Base-by-base conservation (phyloP, 2,797 vertebrate species). In the Acanthopagrus latus region DNA sequence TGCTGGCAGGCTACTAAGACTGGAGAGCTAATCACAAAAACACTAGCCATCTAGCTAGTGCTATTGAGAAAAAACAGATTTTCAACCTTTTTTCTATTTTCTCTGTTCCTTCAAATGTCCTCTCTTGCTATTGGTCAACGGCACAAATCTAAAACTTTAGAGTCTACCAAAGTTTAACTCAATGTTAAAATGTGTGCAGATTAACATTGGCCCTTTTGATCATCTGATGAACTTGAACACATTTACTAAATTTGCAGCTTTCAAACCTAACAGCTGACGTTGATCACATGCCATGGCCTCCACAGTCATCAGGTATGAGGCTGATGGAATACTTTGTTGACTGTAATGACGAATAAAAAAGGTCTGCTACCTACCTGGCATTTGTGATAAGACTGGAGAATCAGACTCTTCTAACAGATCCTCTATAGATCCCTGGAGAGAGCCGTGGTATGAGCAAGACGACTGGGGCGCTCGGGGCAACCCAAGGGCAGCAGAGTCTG, bases 381-480 rank as follows among this genome's bases (percentile, higher is more conserved):
- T 97, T 79, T 97, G 97, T 82, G 96, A 94, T 87, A 97, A 94
- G 55, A 97, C 94, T 33, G 97, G 94, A 68, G 97, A 92, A 64
- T 96, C 90, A 67, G 96, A 94, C 13, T 97, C 97, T 83, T 99
- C 97, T 78, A 98, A 93, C 78, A 99, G 93, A 91, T 99, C 97
- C 85, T 98, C 98, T 17, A 98, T 57, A 10, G 94, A 95, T 44
- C 92, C 91, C 13, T 94, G 94, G 14, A 81, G 13, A 0, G 93
- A 89, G 63, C 90, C 90, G 55, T 91, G 90, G 51, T 77, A 92
- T 16, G 87, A 96, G 25, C 96, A 98, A 29, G 97, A 95, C 56
- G 96, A 93, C 80, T 97, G 96, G 58, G 93, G 92, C 48, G 96
- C 94, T 87, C 97, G 93, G 41, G 97, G 95, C 91, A 97, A 95